These are phyloP conservation scores for Hesperia comma DNA, from an alignment of 2,888 invertebrate species.

Conservation along the genomic window DNA sequence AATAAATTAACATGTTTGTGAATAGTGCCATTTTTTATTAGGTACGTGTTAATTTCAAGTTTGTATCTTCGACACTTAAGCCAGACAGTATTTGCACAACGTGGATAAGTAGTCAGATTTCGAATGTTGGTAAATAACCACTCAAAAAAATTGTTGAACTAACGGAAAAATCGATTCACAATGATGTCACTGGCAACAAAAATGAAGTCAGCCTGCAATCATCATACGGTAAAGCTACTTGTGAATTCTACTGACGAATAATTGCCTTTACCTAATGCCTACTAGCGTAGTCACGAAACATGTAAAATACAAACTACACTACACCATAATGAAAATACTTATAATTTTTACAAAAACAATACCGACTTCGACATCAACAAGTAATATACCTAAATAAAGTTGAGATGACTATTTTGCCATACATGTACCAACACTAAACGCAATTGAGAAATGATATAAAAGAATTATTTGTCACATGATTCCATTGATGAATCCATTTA, in stretches of 20 bases:
- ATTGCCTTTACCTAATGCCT: neutral
- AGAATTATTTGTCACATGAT: too few species aligned
- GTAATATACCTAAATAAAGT: neutral
- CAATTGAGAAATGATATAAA: too few species aligned
- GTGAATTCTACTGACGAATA: neutral
- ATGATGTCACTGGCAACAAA: slow-evolving; percentile 21
- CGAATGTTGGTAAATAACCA: slow-evolving; percentile 11
- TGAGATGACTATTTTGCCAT: too few species aligned
- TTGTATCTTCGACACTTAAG: neutral
- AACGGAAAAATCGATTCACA: slow-evolving; percentile 5
- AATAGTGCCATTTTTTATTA: neutral
- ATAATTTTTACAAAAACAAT: too few species aligned
- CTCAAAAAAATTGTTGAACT: slow-evolving; percentile 3
- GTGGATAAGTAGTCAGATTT: slow-evolving; percentile 8
- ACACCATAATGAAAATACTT: too few species aligned
- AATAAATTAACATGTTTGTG: neutral
- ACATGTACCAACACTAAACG: too few species aligned
- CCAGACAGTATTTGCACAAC: neutral
- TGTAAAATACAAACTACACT: neutral
- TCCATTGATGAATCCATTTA: too few species aligned
- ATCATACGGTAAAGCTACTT: slow-evolving; percentile 3
- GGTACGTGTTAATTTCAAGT: neutral
- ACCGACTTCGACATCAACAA: too few species aligned
- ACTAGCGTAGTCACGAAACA: neutral
- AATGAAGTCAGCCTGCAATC: slow-evolving; percentile 14